phyloP scores from a whole-genome alignment of 1,140 invertebrate genomes.

The Hyles euphorbiae region DNA sequence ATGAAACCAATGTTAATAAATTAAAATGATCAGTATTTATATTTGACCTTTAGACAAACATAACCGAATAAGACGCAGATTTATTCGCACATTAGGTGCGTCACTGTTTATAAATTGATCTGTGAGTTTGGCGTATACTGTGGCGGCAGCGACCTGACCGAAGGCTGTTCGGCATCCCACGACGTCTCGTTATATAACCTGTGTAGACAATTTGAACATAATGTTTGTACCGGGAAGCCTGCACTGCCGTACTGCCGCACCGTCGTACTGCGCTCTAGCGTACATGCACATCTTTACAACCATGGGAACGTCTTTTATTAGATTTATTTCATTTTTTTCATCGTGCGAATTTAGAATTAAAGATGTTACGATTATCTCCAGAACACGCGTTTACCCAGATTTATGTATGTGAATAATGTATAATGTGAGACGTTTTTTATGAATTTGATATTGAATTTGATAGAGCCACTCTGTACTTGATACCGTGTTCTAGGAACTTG shows the following conservation, averaged over 20 bases:
- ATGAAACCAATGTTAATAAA: too few relatives aligned
- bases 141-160: slow-evolving; percentile 42
- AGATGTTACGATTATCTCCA: slow-evolving; percentile 2
- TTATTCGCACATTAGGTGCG: too few relatives aligned
- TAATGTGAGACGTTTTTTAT: neutral
- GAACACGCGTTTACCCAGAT: slow-evolving; percentile 6
- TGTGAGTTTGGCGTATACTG: slow-evolving; percentile 32
- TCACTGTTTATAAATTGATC: slow-evolving; percentile 17
- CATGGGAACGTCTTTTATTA: slow-evolving; percentile 7
- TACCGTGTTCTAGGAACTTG: too few relatives aligned
- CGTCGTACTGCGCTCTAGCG: neutral
- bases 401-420: slow-evolving; percentile 7
- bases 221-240: too few relatives aligned
- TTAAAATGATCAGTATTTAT: too few relatives aligned
- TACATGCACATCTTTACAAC: slow-evolving; percentile 3
- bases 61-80: too few relatives aligned
- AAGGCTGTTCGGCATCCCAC: slow-evolving; percentile 37
- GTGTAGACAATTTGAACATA: slow-evolving; percentile 41
- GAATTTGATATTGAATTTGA: too few relatives aligned
- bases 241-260: neutral
- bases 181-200: slow-evolving; percentile 43
- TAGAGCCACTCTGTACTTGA: too few relatives aligned
- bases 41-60: too few relatives aligned
- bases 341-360: slow-evolving; percentile 7
- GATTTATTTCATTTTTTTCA: slow-evolving; percentile 7